Conservation (phyloP, 2,797 vertebrate genomes). For the Euphonia xanthogaster region DNA sequence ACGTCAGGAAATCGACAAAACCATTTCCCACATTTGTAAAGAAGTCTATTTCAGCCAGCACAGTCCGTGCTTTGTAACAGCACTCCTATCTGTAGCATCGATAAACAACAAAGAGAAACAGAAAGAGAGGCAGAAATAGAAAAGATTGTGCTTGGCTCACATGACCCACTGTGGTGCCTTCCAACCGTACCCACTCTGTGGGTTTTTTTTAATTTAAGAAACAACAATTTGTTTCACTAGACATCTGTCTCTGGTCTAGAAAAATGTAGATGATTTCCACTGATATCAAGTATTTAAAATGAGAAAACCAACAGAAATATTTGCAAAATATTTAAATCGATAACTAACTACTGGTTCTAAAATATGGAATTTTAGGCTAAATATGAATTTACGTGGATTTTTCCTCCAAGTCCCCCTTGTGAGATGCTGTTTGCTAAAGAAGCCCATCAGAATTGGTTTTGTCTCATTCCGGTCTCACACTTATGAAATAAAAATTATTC, state of each 20-base stretch:
- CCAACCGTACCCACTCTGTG: fast-evolving
- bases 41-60: neutral
- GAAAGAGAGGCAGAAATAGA: neutral
- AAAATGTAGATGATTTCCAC: neutral
- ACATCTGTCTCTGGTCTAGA: neutral
- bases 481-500: neutral
- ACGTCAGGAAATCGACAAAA: neutral
- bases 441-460: neutral
- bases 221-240: neutral
- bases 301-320: neutral
- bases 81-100: neutral
- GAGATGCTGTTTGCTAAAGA: neutral
- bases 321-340: neutral
- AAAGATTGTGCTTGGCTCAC: neutral
- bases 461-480: neutral
- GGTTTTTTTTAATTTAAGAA: neutral
- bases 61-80: neutral
- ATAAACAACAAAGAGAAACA: neutral
- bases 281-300: neutral
- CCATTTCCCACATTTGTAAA: neutral
- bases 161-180: neutral
- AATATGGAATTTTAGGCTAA: neutral
- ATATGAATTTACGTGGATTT: neutral
- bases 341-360: neutral
- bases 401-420: neutral